These are phyloP conservation scores for Heterodera carotae DNA, from an alignment of 1,140 invertebrate species.

Conservation along the genomic window DNA sequence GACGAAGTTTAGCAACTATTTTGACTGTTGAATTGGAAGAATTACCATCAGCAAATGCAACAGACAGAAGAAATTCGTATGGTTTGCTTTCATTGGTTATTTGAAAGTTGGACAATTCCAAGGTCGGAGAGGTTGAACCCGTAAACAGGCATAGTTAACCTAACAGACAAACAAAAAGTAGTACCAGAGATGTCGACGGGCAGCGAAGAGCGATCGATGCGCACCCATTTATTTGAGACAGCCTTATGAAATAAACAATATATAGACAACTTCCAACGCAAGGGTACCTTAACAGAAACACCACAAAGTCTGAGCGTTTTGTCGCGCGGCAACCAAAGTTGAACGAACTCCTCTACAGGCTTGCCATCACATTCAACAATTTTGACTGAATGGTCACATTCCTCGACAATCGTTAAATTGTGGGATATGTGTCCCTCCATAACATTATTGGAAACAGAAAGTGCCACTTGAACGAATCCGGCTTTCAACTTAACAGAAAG, in stretches of 20 bases:
- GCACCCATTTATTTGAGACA: not conserved
- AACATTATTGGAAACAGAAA: not conserved
- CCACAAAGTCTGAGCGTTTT: not conserved
- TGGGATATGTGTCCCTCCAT: not conserved
- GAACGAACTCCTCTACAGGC: not conserved
- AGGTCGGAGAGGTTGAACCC: not conserved
- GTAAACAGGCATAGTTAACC: not conserved
- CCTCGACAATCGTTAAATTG: conserved; percentile 4
- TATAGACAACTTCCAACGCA: not conserved
- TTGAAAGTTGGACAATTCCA: not conserved
- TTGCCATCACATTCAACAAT: not conserved
- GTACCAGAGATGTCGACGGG: not conserved
- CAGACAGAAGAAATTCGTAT: not conserved
- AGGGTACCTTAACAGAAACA: not conserved
- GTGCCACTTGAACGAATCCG: conserved; percentile 5
- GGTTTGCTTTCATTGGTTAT: not conserved
- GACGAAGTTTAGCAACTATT: not conserved
- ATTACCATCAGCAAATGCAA: not conserved
- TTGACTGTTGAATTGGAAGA: not conserved
- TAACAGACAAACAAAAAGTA: not conserved
- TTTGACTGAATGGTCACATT: not conserved
- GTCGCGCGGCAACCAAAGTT: not conserved
- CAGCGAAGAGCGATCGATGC: not conserved
- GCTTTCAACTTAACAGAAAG: conserved; percentile 20
- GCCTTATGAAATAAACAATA: not conserved